These are phyloP conservation scores for Polypedilum pembai DNA, from an alignment of 1,140 invertebrate species.

Conservation along the genomic window DNA sequence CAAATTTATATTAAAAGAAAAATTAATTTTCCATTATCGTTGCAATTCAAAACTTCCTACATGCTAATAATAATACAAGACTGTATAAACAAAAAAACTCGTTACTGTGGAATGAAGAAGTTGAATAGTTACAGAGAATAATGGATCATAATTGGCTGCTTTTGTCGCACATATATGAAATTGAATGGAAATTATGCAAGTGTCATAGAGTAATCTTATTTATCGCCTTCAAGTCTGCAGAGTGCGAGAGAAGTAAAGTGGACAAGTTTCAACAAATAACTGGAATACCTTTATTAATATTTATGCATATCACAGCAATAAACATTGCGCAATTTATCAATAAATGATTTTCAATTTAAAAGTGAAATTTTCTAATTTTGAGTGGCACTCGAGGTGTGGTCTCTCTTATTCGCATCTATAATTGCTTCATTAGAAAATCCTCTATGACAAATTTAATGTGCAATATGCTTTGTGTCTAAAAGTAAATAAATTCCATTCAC, in stretches of 20 bases:
- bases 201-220: neutral
- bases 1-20: too few species aligned
- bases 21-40: too few species aligned
- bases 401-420: neutral
- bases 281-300: too few species aligned
- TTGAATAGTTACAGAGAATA: neutral
- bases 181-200: neutral
- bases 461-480: neutral
- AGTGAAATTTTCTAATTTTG: neutral
- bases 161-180: neutral
- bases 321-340: slow-evolving; percentile 7
- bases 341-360: neutral
- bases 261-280: too few species aligned
- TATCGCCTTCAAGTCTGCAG: neutral
- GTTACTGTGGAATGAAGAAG: neutral
- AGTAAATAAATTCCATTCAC: neutral
- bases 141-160: slow-evolving; percentile 2
- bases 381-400: neutral
- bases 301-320: neutral
- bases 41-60: too few species aligned
- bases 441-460: neutral
- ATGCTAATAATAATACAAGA: too few species aligned
- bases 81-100: neutral
- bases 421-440: slow-evolving; percentile 2
- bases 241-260: too few species aligned